These are phyloP conservation scores for Habrosyne pyritoides DNA, from an alignment of 2,888 invertebrate genomes.

Conservation along the genomic window DNA sequence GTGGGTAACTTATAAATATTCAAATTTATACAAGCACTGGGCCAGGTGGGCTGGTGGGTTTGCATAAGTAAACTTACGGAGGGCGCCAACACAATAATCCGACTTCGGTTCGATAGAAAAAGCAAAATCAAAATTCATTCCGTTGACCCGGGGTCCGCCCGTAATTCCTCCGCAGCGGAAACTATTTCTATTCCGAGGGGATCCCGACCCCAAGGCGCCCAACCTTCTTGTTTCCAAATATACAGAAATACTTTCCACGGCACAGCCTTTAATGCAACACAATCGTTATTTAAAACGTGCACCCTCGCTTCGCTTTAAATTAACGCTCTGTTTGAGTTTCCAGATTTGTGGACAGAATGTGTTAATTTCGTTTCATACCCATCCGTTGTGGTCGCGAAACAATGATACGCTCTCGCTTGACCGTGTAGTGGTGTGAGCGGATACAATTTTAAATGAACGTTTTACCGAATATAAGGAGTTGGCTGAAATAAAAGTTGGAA, in stretches of 20 bases:
- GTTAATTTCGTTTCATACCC: slow-evolving; percentile 56
- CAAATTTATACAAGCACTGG: slow-evolving; percentile 58
- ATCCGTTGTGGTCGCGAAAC: slow-evolving; percentile 37
- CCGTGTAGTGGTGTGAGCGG: slow-evolving; percentile 35
- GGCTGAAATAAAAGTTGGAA: slow-evolving; percentile 43
- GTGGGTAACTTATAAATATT: slow-evolving; percentile 54
- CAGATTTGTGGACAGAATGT: slow-evolving; percentile 56
- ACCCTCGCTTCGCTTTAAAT: slow-evolving; percentile 44
- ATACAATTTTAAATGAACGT: slow-evolving; percentile 32
- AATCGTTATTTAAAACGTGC: slow-evolving; percentile 57
- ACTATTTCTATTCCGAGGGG: slow-evolving; percentile 77
- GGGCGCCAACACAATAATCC: slow-evolving; percentile 60
- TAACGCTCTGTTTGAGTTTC: slow-evolving; percentile 38
- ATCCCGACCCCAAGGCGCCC: slow-evolving; percentile 54
- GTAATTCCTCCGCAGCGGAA: slow-evolving; percentile 68
- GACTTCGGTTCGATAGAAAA: slow-evolving; percentile 60
- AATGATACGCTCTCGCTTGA: slow-evolving; percentile 52
- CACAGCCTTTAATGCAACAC: slow-evolving; percentile 38
- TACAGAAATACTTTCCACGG: slow-evolving; percentile 54
- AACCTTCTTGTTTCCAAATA: slow-evolving; percentile 53
- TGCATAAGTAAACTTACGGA: slow-evolving; percentile 58
- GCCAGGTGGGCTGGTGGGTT: slow-evolving; percentile 51
- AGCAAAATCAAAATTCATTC: slow-evolving; percentile 79
- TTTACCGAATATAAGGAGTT: slow-evolving; percentile 10
- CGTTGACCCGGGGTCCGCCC: slow-evolving; percentile 61